A percentile compares a stretch with the other conserved stretches of the same genome.
These are phyloP conservation scores for Metallyticus violacea DNA, from an alignment of 2,888 invertebrate species.

Conservation along the genomic window DNA sequence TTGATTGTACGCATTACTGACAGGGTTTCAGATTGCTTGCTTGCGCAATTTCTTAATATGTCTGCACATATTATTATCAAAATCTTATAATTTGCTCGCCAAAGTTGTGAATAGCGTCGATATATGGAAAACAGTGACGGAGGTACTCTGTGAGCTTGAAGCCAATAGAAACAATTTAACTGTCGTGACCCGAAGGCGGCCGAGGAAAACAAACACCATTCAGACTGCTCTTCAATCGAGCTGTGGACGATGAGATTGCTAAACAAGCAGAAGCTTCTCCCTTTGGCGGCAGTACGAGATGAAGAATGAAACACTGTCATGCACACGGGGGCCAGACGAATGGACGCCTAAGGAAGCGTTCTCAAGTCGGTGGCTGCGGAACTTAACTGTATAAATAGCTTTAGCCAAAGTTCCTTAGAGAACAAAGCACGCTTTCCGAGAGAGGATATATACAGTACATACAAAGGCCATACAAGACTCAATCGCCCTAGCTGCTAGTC, in stretches of 20 bases:
- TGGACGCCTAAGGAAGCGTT: neutral
- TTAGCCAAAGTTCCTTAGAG: neutral
- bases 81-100: too few species aligned
- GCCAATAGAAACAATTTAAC: neutral
- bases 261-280: neutral
- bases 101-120: too few species aligned
- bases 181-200: neutral
- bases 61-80: too few species aligned
- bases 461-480: constrained; percentile 18
- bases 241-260: too few species aligned
- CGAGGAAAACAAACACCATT: neutral
- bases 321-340: neutral
- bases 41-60: too few species aligned
- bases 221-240: too few species aligned
- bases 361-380: neutral
- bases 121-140: too few species aligned
- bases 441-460: neutral
- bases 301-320: neutral
- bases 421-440: neutral
- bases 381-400: neutral
- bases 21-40: too few species aligned
- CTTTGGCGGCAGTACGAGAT: neutral
- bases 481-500: constrained; percentile 11
- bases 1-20: too few species aligned
- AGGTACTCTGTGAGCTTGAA: too few species aligned